Percentiles rank a stretch among this genome's conserved stretches.
phyloP scores from a whole-genome alignment of 2,888 invertebrate species.

The Chrysodeixis includens region DNA sequence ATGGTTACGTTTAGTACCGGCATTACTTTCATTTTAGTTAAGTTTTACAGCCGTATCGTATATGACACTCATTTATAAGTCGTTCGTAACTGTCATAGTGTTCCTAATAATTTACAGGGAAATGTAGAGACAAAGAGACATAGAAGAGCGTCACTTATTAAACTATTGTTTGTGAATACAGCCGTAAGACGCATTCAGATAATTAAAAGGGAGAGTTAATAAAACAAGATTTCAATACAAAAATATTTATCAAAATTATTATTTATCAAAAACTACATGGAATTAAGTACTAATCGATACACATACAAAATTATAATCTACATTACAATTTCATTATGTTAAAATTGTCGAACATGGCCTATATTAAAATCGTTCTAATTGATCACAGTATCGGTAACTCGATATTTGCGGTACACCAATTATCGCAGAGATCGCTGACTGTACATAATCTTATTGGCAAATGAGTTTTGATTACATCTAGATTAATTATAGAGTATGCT shows the following conservation, averaged over 20 bases:
- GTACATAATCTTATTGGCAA: constrained; percentile 55
- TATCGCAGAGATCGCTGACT: constrained; percentile 56
- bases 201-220: constrained; percentile 12
- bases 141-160: no score
- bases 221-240: constrained; percentile 57
- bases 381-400: constrained; percentile 82
- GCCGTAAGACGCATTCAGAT: no score
- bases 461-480: constrained; percentile 58
- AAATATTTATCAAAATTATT: constrained; percentile 57
- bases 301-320: constrained; percentile 52
- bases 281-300: constrained; percentile 49
- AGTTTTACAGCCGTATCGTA: no score
- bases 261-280: constrained; percentile 53
- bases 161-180: no score
- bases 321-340: constrained; percentile 50
- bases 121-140: no score
- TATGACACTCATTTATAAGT: no score
- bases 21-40: neutral
- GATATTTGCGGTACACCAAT: constrained; percentile 52
- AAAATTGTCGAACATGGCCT: constrained; percentile 59
- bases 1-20: neutral
- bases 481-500: constrained; percentile 36
- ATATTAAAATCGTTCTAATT: constrained; percentile 66
- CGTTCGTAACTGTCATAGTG: no score
- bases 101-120: no score